Evolutionary conservation across 2,888 invertebrate species (phyloP).

Genomic region (Cephonodes hylas): DNA sequence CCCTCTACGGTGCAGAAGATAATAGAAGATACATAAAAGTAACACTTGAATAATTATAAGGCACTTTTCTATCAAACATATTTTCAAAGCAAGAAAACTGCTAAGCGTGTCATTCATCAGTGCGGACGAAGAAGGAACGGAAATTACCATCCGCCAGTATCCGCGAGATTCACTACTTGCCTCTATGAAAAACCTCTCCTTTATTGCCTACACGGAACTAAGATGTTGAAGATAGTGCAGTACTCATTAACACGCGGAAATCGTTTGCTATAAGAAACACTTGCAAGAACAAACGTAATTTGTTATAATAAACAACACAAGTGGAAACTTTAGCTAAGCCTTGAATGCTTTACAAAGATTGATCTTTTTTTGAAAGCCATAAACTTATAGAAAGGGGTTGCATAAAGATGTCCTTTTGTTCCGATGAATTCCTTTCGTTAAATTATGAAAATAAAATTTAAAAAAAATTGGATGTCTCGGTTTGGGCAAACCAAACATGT

Average conservation of each 20-base stretch:
- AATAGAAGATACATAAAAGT: no score
- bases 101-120: slow-evolving; percentile 43
- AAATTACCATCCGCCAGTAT: slow-evolving; percentile 51
- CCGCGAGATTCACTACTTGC: slow-evolving; percentile 26
- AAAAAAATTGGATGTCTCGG: no score
- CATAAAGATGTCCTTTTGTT: no score
- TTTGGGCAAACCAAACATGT: no score
- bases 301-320: background rate
- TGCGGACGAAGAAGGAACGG: slow-evolving; percentile 35
- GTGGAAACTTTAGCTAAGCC: background rate
- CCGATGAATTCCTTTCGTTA: no score
- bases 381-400: no score
- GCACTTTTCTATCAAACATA: background rate
- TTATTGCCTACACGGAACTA: slow-evolving; percentile 21
- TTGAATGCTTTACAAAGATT: background rate
- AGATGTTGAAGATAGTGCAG: slow-evolving; percentile 14
- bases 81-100: slow-evolving; percentile 24
- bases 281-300: background rate
- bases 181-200: slow-evolving; percentile 24
- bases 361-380: background rate
- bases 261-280: background rate
- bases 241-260: slow-evolving; percentile 2
- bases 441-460: no score
- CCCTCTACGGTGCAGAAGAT: no score
- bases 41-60: background rate